Conservation (phyloP, 2,888 invertebrate genomes). For the Aradus depressus region DNA sequence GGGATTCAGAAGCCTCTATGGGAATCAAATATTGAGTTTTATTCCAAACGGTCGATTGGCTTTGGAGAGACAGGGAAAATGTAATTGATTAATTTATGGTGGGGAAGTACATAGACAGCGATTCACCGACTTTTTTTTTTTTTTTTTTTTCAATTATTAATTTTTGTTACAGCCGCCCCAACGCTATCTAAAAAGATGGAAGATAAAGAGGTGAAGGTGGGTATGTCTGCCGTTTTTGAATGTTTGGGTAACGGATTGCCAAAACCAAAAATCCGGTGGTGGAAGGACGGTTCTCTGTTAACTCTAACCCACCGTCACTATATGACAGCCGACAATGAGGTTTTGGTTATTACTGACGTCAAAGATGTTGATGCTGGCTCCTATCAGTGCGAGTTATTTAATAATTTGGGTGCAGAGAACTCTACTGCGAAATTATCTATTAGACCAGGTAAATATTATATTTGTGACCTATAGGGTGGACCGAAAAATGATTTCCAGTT, state of each 20-base stretch:
- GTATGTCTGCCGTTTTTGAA: slow-evolving; percentile 75
- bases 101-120: too few relatives aligned
- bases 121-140: slow-evolving; percentile 7
- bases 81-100: too few relatives aligned
- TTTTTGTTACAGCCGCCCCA: slow-evolving; percentile 56
- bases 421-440: slow-evolving; percentile 62
- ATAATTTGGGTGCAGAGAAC: slow-evolving; percentile 65
- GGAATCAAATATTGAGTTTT: too few relatives aligned
- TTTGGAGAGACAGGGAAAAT: too few relatives aligned
- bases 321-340: slow-evolving; percentile 75
- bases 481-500: too few relatives aligned
- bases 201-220: slow-evolving; percentile 68
- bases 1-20: too few relatives aligned
- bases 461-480: too few relatives aligned
- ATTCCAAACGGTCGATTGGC: too few relatives aligned
- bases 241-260: slow-evolving; percentile 81
- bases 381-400: slow-evolving; percentile 84
- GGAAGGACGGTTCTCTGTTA: slow-evolving; percentile 66
- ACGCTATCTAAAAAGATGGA: slow-evolving; percentile 77
- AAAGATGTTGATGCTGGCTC: slow-evolving; percentile 65
- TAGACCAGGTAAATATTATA: slow-evolving; percentile 44
- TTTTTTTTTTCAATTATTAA: neutral
- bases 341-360: slow-evolving; percentile 76
- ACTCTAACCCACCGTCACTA: slow-evolving; percentile 68
- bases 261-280: slow-evolving; percentile 70